These are phyloP conservation scores for Sporophila hypoxantha DNA, from an alignment of 2,113 vertebrate genomes.

Conservation along the genomic window DNA sequence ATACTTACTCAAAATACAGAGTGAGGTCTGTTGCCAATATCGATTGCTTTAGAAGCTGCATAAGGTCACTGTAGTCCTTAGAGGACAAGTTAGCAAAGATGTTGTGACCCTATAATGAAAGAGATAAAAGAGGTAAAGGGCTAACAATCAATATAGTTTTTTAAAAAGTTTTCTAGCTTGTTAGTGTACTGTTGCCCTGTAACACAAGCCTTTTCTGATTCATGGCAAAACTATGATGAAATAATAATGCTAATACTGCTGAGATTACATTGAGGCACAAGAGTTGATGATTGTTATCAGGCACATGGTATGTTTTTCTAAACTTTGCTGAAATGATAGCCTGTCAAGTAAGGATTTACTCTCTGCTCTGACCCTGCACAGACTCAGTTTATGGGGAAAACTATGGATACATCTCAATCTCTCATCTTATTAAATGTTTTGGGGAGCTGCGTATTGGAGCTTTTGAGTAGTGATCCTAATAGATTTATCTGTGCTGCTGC, in stretches of 20 bases:
- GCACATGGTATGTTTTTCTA: background rate
- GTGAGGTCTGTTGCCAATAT: slow-evolving; percentile 98
- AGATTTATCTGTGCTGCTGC: slow-evolving; percentile 40
- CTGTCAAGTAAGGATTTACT: slow-evolving; percentile 27
- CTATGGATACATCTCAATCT: slow-evolving; percentile 31
- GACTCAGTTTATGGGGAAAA: slow-evolving; percentile 22
- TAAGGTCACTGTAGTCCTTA: slow-evolving; percentile 93
- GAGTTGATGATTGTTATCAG: background rate
- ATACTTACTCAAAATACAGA: slow-evolving; percentile 96
- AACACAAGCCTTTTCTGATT: slow-evolving; percentile 5
- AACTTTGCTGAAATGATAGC: slow-evolving; percentile 27
- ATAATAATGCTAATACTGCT: slow-evolving; percentile 22
- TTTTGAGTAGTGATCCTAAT: slow-evolving; percentile 15
- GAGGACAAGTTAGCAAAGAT: slow-evolving; percentile 98
- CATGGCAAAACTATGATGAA: slow-evolving; percentile 19
- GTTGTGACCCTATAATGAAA: slow-evolving; percentile 91
- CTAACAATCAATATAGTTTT: slow-evolving; percentile 38
- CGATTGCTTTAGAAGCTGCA: slow-evolving; percentile 98
- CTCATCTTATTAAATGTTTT: slow-evolving; percentile 14
- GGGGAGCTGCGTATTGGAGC: background rate
- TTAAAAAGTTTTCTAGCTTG: slow-evolving; percentile 42
- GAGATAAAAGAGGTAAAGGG: slow-evolving; percentile 63
- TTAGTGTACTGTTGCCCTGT: background rate
- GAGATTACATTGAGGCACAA: slow-evolving; percentile 13
- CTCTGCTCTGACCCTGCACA: slow-evolving; percentile 11